Evolutionary conservation across 1,140 invertebrate genomes (phyloP).

Genomic region (Pomacea maculata): DNA sequence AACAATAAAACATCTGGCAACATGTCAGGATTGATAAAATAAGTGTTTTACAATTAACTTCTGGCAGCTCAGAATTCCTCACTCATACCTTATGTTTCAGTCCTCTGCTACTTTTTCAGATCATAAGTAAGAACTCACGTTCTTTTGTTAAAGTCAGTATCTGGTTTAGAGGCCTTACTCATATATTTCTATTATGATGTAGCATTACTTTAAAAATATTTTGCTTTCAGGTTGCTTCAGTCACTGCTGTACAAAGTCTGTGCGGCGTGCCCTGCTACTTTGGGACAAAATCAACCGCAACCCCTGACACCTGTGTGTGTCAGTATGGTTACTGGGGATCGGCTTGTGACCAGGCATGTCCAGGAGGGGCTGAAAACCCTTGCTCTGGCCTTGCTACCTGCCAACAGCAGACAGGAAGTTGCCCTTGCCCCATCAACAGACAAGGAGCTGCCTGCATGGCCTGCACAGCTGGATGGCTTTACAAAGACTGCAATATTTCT

Average conservation of each 20-base stretch:
- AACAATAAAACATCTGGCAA: neutral
- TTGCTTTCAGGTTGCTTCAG: conserved; percentile 8
- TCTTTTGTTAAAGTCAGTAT: neutral
- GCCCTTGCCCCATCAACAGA: conserved; percentile 40
- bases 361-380: conserved; percentile 37
- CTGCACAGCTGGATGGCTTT: conserved; percentile 40
- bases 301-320: conserved; percentile 30
- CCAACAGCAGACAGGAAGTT: conserved; percentile 34
- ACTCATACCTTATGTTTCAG: too few relatives aligned
- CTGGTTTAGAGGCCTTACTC: neutral
- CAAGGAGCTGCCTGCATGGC: conserved; percentile 31
- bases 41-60: too few relatives aligned
- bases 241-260: conserved; percentile 29
- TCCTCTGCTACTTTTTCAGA: too few relatives aligned
- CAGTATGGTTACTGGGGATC: conserved; percentile 41
- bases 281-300: conserved; percentile 26
- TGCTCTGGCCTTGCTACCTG: conserved; percentile 43
- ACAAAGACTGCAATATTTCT: conserved; percentile 37
- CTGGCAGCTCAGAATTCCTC: too few relatives aligned
- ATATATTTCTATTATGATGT: neutral
- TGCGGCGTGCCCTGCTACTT: conserved; percentile 40
- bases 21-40: too few relatives aligned
- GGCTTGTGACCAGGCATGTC: conserved; percentile 38
- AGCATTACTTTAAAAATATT: neutral
- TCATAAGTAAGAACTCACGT: neutral